phyloP scores from a whole-genome alignment of 1,140 invertebrate species.

The Subanguina moxae region DNA sequence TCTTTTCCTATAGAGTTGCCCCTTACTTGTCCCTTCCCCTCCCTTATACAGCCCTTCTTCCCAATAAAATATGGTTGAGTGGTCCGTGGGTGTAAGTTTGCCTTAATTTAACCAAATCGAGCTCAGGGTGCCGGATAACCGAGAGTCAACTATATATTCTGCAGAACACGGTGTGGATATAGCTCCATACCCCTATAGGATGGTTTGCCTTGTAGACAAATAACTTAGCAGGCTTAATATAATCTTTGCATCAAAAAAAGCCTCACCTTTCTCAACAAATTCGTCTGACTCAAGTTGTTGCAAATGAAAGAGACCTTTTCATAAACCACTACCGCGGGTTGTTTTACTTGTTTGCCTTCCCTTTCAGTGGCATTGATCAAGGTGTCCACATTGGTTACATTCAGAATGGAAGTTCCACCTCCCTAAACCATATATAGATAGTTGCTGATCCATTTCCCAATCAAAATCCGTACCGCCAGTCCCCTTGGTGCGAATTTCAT shows the following conservation, averaged over 20 bases:
- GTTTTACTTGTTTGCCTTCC: constrained; percentile 76
- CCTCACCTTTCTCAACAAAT: constrained; percentile 77
- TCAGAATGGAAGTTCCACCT: constrained; percentile 63
- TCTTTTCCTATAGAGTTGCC: too few relatives aligned
- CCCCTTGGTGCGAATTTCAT: constrained; percentile 31
- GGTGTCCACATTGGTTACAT: constrained; percentile 96
- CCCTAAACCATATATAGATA: constrained; percentile 12
- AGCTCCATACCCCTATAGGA: too few relatives aligned
- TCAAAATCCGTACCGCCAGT: constrained; percentile 21
- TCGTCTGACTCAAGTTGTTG: constrained; percentile 93
- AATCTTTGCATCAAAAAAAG: neutral
- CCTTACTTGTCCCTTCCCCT: too few relatives aligned
- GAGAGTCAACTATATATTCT: too few relatives aligned
- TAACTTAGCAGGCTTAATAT: too few relatives aligned
- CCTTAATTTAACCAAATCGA: too few relatives aligned
- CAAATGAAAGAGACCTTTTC: constrained; percentile 99
- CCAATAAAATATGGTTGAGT: too few relatives aligned
- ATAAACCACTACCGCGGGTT: constrained; percentile 76
- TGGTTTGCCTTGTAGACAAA: too few relatives aligned
- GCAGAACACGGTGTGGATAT: too few relatives aligned
- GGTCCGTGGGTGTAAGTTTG: too few relatives aligned
- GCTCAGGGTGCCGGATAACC: too few relatives aligned
- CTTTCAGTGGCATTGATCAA: constrained; percentile 86
- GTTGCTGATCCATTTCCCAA: constrained; percentile 9
- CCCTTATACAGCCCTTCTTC: too few relatives aligned